These are phyloP conservation scores for Pteruthius melanotis DNA, from an alignment of 2,113 vertebrate species.

Conservation along the genomic window DNA sequence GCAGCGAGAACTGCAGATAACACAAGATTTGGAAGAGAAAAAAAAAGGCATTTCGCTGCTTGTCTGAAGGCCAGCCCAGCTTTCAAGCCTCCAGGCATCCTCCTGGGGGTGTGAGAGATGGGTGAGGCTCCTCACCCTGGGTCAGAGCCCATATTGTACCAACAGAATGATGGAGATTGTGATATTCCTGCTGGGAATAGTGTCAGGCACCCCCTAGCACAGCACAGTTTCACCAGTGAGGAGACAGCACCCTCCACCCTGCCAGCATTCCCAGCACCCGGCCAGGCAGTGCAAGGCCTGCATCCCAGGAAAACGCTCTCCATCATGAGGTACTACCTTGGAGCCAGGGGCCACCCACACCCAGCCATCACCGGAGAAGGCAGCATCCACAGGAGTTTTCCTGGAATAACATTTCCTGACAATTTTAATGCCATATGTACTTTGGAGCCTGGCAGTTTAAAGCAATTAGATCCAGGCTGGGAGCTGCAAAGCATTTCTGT, in stretches of 20 bases:
- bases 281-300: not conserved
- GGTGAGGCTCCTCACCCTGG: not conserved
- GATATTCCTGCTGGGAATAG: not conserved
- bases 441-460: not conserved
- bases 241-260: not conserved
- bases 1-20: not conserved
- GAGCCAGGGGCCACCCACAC: not conserved
- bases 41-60: not conserved
- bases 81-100: not conserved
- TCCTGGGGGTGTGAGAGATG: not conserved
- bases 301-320: not conserved
- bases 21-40: not conserved
- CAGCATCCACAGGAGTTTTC: not conserved
- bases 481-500: not conserved
- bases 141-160: not conserved
- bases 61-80: not conserved
- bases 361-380: no score
- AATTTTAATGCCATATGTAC: not conserved
- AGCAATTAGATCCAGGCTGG: not conserved
- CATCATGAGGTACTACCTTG: fast-evolving
- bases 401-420: not conserved
- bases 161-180: not conserved
- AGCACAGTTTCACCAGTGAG: not conserved
- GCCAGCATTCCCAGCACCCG: fast-evolving
- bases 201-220: not conserved